Base-by-base conservation (phyloP, 1,140 invertebrate genomes). In the Drosophila willistoni region DNA sequence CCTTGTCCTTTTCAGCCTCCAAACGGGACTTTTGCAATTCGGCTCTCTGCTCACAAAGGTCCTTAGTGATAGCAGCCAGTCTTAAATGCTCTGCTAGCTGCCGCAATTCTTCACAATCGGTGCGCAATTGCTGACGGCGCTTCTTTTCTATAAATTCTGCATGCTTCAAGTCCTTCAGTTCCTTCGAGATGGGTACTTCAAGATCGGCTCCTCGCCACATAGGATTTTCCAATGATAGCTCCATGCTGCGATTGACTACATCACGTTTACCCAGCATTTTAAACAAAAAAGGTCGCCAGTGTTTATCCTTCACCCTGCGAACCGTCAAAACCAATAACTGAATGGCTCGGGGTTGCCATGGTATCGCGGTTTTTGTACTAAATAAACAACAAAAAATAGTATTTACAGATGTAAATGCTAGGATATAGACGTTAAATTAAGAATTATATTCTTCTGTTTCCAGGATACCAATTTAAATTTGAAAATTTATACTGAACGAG, bases 11-110 rank as follows among this genome's bases (percentile, higher is more conserved):
- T 5, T 66, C 63, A 0, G 59, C 57, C 14, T 78, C 4, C 19
- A 69, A 34, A 5, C 77, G 68, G 6, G 10, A 13, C 33, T 7
- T 41, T 6, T 69, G 34, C 0, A 56, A 25, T 7, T 78, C 64
- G 1, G 5, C 33, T 7, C 89, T 47, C 5, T 64, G 41, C 7
- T 84, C 77, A 6, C 68, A 44, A 1, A 84, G 39, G 0, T 89
- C 77, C 51, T 89, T 89, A 2, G 85, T 75, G 34, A 89, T 84
- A n/a, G 71, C 56, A 7, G 84, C 84, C 34, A 89, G 41, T 10
- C 81, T 81, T 10, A 89, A 55, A 17, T 84, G 71, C 19, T 89
- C 81, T 0, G 77, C 84, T 17, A 89, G 41, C 6, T 41, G 17
- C 0, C 84, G 73, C 2, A 89, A 65, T 3, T 84, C 77, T 34